These are phyloP conservation scores for Agrotis clavis DNA, from an alignment of 2,888 invertebrate species.

Conservation along the genomic window DNA sequence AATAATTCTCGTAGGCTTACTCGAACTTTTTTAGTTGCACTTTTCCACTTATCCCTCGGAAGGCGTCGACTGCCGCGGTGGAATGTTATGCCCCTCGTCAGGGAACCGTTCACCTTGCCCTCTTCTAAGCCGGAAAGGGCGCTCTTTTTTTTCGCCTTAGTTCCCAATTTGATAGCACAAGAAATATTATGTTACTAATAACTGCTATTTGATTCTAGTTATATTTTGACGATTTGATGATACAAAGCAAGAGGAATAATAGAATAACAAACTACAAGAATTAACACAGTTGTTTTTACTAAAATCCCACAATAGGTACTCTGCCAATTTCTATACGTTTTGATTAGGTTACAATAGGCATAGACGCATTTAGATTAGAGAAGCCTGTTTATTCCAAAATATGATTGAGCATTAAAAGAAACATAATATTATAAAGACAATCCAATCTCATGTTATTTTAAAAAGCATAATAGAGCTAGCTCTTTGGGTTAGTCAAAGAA, in stretches of 20 bases:
- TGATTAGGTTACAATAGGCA: conserved; percentile 26
- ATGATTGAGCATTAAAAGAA: conserved; percentile 70
- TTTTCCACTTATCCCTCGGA: conserved; percentile 92
- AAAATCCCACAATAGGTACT: conserved; percentile 2
- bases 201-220: conserved; percentile 35
- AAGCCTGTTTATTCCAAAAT: conserved; percentile 50
- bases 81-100: conserved; percentile 93
- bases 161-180: conserved; percentile 80
- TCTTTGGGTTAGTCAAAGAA: conserved; percentile 72
- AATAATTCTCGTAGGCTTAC: conserved; percentile 90
- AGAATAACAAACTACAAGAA: conserved; percentile 25
- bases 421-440: conserved; percentile 53
- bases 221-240: conserved; percentile 14
- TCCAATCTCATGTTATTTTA: conserved; percentile 69
- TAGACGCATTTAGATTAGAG: conserved; percentile 34
- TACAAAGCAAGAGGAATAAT: conserved; percentile 7
- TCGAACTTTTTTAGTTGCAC: conserved; percentile 94
- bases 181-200: conserved; percentile 72
- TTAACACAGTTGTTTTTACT: conserved; percentile 34
- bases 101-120: conserved; percentile 92
- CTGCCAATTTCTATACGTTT: not conserved
- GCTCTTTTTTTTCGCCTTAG: conserved; percentile 92
- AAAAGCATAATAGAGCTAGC: conserved; percentile 67
- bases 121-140: conserved; percentile 93
- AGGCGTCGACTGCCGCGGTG: conserved; percentile 91